phyloP scores from a whole-genome alignment of 2,797 vertebrate genomes.

The Sarcoramphus papa region DNA sequence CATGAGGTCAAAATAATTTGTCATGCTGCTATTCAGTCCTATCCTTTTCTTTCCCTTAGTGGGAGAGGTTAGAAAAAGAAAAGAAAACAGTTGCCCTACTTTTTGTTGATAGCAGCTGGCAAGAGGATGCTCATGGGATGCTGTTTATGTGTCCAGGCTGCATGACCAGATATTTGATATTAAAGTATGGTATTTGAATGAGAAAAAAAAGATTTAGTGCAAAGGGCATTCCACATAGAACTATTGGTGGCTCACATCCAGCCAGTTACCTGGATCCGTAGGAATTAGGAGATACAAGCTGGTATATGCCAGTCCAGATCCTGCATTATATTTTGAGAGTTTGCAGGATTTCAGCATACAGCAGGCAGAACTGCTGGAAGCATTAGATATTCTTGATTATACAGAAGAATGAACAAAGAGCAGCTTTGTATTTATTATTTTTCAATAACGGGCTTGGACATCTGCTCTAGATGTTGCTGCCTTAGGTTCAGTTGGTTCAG shows the following conservation, averaged over 20 bases:
- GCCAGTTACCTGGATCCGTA: neutral
- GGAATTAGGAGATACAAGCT: neutral
- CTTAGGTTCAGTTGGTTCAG: neutral
- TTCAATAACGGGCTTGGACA: neutral
- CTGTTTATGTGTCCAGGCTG: neutral
- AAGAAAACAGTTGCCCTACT: neutral
- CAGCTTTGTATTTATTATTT: neutral
- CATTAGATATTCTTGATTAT: neutral
- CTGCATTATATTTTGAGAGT: neutral
- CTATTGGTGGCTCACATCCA: neutral
- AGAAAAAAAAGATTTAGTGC: neutral
- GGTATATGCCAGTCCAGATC: neutral
- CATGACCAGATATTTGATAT: neutral
- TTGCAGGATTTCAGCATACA: neutral
- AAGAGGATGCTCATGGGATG: neutral
- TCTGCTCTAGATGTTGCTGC: neutral
- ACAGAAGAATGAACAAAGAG: neutral
- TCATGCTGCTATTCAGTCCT: neutral
- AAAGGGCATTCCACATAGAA: neutral
- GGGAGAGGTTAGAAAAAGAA: neutral
- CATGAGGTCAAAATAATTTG: neutral
- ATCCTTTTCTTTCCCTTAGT: neutral
- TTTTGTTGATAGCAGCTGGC: neutral
- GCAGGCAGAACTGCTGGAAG: neutral
- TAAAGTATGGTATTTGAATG: neutral